Percentiles rank a stretch among this genome's conserved stretches.
These are phyloP conservation scores for Drosophila azteca DNA, from an alignment of 1,140 invertebrate genomes.

Conservation along the genomic window DNA sequence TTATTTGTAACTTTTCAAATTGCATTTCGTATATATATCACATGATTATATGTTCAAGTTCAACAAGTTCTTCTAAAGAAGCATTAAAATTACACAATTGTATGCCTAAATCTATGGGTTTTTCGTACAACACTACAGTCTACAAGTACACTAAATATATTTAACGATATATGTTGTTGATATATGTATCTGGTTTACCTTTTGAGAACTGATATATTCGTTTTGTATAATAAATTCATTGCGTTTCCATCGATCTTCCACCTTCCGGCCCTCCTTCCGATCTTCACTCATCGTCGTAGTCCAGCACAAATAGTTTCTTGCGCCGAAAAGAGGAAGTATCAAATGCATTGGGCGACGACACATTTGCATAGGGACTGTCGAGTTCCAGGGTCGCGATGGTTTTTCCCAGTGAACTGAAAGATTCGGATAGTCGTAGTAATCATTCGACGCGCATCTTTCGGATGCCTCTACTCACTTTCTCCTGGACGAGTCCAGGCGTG, in stretches of 20 bases:
- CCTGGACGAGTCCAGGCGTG: constrained; percentile 1
- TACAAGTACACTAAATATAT: constrained; percentile 58
- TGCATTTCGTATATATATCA: constrained; percentile 76
- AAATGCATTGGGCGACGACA: constrained; percentile 58
- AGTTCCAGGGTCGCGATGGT: constrained; percentile 12
- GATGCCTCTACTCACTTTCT: constrained; percentile 16
- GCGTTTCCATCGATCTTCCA: constrained; percentile 11
- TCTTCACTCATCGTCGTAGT: constrained; percentile 58
- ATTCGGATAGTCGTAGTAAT: not conserved
- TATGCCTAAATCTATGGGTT: constrained; percentile 54
- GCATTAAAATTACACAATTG: constrained; percentile 76
- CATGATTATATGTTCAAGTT: constrained; percentile 72
- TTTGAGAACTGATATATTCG: constrained; percentile 40
- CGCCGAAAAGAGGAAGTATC: constrained; percentile 68
- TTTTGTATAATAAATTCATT: constrained; percentile 54
- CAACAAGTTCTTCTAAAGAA: constrained; percentile 76
- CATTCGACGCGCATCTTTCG: too few species aligned
- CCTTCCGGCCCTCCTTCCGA: not conserved
- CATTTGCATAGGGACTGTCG: constrained; percentile 17
- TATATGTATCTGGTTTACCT: constrained; percentile 67
- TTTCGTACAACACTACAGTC: constrained; percentile 44
- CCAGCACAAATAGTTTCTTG: constrained; percentile 66
- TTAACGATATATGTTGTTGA: constrained; percentile 72
- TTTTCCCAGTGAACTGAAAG: constrained; percentile 40
- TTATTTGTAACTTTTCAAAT: constrained; percentile 68